phyloP scores from a whole-genome alignment of 2,797 vertebrate species.

The Tamandua tetradactyla region DNA sequence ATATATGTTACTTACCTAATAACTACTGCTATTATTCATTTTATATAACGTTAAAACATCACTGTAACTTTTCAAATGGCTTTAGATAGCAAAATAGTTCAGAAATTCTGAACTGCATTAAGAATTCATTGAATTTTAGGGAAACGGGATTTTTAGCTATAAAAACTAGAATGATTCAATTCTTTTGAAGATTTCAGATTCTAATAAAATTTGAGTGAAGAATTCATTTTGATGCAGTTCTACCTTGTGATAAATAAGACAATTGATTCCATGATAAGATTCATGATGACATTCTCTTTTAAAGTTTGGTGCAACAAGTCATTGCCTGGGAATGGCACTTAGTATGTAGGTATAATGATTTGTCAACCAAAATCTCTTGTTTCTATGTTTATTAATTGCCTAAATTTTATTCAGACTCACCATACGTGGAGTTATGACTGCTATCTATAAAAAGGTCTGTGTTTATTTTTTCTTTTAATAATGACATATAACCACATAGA shows the following conservation, averaged over 20 bases:
- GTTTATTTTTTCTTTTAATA: neutral
- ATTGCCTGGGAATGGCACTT: neutral
- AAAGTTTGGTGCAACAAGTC: neutral
- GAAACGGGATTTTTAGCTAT: slow-evolving; percentile 42
- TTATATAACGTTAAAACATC: neutral
- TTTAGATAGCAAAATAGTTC: neutral
- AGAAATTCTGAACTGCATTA: neutral
- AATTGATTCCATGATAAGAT: slow-evolving; percentile 30
- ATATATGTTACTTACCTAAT: neutral
- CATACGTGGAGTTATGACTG: neutral
- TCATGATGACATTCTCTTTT: neutral
- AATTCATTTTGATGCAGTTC: slow-evolving; percentile 38
- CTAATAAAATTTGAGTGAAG: slow-evolving; percentile 53
- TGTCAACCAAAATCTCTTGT: neutral
- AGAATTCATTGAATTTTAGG: slow-evolving; percentile 36
- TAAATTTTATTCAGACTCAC: neutral
- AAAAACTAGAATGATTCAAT: slow-evolving; percentile 53
- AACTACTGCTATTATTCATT: neutral
- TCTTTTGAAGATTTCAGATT: slow-evolving; percentile 46
- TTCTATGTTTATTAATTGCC: neutral
- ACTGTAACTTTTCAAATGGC: neutral
- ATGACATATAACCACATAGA: neutral
- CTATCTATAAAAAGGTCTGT: neutral
- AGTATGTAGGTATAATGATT: neutral
- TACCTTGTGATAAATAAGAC: neutral